These are phyloP conservation scores for Nephrotoma flavescens DNA, from an alignment of 2,888 invertebrate species.

Conservation along the genomic window DNA sequence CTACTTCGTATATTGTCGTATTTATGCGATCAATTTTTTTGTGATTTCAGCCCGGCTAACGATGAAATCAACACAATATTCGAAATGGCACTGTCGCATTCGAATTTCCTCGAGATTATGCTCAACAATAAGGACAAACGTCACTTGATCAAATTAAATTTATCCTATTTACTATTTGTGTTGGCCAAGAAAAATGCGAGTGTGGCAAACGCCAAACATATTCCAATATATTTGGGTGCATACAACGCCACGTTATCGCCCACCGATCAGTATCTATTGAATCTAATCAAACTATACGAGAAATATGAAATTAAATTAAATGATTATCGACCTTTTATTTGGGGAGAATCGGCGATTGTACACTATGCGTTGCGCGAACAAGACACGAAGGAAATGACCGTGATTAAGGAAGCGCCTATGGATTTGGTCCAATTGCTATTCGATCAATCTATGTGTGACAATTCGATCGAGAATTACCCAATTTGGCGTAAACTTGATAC, in stretches of 20 bases:
- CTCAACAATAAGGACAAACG: slow-evolving; percentile 32
- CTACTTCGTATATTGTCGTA: slow-evolving; percentile 40
- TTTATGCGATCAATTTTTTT: slow-evolving; percentile 39
- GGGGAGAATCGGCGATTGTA: slow-evolving; percentile 66
- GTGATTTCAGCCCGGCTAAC: slow-evolving; percentile 35
- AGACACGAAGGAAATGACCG: slow-evolving; percentile 36
- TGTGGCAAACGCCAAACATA: slow-evolving; percentile 47
- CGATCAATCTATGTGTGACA: slow-evolving; percentile 43
- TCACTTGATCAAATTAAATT: slow-evolving; percentile 39
- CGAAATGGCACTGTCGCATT: slow-evolving; percentile 63
- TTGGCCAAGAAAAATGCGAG: slow-evolving; percentile 47
- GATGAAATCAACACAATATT: slow-evolving; percentile 39
- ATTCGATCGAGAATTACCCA: slow-evolving; percentile 58
- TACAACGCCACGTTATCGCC: slow-evolving; percentile 57
- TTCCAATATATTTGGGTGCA: slow-evolving; percentile 61
- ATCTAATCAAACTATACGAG: slow-evolving; percentile 55
- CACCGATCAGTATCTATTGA: slow-evolving; percentile 54
- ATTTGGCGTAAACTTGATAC: slow-evolving; percentile 39
- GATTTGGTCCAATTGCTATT: slow-evolving; percentile 59
- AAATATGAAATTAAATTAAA: slow-evolving; percentile 45
- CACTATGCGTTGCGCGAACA: slow-evolving; percentile 51
- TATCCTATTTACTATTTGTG: slow-evolving; percentile 47
- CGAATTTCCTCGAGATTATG: slow-evolving; percentile 58
- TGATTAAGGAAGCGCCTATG: slow-evolving; percentile 55
- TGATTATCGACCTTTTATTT: slow-evolving; percentile 64